These are phyloP conservation scores for Lasioglossum baleicum DNA, from an alignment of 1,140 invertebrate species.

Conservation along the genomic window DNA sequence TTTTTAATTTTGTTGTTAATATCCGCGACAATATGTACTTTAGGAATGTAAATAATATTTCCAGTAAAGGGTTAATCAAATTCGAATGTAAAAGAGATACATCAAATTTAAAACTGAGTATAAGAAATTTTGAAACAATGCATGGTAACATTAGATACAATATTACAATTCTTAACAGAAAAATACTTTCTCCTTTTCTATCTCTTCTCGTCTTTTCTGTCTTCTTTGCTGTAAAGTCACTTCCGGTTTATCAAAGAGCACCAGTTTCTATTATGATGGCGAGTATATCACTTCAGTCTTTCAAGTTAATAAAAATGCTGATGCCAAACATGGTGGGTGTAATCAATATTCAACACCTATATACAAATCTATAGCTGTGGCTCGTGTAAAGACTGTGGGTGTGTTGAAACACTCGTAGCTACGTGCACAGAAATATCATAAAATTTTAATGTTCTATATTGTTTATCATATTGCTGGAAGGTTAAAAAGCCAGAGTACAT, in stretches of 20 bases:
- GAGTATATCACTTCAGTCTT: background rate
- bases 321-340: background rate
- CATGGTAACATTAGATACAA: background rate
- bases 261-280: background rate
- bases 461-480: conserved; percentile 1
- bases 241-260: background rate
- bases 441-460: background rate
- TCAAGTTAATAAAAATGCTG: background rate
- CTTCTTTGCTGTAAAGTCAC: background rate
- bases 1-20: background rate
- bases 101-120: too few relatives aligned
- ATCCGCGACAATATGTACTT: background rate
- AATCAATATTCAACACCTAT: background rate
- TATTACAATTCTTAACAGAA: too few relatives aligned
- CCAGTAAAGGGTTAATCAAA: background rate
- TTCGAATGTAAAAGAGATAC: background rate
- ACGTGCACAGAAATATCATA: too few relatives aligned
- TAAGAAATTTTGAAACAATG: background rate
- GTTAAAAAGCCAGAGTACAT: background rate
- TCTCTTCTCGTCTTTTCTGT: background rate
- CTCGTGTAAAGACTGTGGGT: background rate
- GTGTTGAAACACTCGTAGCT: background rate
- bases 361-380: background rate
- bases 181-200: background rate
- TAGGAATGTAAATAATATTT: background rate